These are phyloP conservation scores for Sakesphorus luctuosus DNA, from an alignment of 2,113 vertebrate species.

Conservation along the genomic window DNA sequence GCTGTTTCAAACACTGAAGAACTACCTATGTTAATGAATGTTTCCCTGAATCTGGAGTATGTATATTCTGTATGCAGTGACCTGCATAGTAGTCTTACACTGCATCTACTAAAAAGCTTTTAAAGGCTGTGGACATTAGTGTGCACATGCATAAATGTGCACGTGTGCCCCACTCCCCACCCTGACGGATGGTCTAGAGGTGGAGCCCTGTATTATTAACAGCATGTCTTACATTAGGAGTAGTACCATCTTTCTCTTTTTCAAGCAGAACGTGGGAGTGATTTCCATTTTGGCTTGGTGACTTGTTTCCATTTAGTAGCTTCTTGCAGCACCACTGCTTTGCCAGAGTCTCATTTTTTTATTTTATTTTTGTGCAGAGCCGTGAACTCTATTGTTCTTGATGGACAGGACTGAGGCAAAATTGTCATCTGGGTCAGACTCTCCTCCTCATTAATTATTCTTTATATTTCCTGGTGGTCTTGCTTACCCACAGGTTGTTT, in stretches of 20 bases:
- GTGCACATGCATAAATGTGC: rapidly evolving
- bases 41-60: neutral
- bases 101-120: neutral
- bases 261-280: neutral
- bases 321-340: neutral
- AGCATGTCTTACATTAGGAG: neutral
- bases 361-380: neutral
- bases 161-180: rapidly evolving
- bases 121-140: neutral
- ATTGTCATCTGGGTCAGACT: neutral
- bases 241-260: neutral
- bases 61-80: neutral
- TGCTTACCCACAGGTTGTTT: neutral
- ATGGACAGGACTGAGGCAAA: neutral
- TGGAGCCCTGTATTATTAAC: neutral
- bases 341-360: neutral
- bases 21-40: neutral
- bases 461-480: neutral
- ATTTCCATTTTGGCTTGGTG: neutral
- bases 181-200: neutral
- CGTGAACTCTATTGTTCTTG: neutral
- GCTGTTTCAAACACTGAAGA: neutral
- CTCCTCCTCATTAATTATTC: neutral
- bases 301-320: neutral
- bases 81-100: neutral